phyloP scores from a whole-genome alignment of 2,888 invertebrate species.

The Pterostichus madidus region DNA sequence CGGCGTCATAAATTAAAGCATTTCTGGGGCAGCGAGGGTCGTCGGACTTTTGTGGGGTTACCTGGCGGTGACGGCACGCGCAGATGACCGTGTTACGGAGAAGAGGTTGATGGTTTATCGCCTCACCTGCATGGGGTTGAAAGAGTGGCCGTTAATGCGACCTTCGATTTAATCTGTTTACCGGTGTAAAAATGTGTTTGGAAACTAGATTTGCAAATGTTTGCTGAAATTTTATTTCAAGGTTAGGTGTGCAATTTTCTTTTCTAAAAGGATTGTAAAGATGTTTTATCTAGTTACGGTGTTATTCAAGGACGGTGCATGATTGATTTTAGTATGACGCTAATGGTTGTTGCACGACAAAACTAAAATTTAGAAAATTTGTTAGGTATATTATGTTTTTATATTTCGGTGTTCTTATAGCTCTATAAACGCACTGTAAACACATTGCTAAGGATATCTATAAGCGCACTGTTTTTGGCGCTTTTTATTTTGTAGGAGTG shows the following conservation, averaged over 20 bases:
- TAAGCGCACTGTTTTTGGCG: too few species aligned
- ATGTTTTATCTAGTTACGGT: background rate
- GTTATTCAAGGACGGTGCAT: too few species aligned
- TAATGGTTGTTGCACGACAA: too few species aligned
- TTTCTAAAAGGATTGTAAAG: background rate
- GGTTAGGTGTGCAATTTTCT: constrained; percentile 5
- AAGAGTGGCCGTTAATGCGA: background rate
- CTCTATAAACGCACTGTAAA: too few species aligned
- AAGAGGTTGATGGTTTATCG: constrained; percentile 25
- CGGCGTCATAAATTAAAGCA: constrained; percentile 63
- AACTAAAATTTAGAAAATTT: too few species aligned
- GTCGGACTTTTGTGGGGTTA: constrained; percentile 10
- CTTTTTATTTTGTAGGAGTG: too few species aligned
- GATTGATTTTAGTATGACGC: too few species aligned
- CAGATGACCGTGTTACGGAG: constrained; percentile 17
- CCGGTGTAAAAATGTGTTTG: background rate
- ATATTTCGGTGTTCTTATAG: too few species aligned
- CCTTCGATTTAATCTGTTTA: constrained; percentile 51
- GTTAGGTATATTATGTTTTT: too few species aligned
- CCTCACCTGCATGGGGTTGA: constrained; percentile 24
- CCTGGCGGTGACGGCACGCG: constrained; percentile 34
- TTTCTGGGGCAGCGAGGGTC: constrained; percentile 29
- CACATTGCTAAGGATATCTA: too few species aligned
- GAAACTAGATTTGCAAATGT: constrained; percentile 1
- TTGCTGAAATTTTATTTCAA: background rate